Conservation (phyloP, 2,113 vertebrate species). For the Galbula dea region DNA sequence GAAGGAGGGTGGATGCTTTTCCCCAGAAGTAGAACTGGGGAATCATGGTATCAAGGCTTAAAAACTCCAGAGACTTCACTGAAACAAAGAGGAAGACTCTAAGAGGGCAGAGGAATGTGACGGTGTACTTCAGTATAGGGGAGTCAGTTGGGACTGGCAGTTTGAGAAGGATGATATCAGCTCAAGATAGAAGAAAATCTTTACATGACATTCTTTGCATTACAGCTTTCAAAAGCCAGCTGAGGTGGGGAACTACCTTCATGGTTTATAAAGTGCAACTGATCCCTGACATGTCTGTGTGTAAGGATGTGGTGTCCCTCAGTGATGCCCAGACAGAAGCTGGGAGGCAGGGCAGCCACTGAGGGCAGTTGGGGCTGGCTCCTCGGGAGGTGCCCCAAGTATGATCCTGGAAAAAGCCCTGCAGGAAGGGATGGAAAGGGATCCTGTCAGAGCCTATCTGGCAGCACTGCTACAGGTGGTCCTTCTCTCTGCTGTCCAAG, state of each 20-base stretch:
- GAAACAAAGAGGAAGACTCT: background rate
- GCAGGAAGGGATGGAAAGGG: background rate
- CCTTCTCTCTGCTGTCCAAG: background rate
- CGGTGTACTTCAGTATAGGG: background rate
- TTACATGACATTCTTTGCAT: background rate
- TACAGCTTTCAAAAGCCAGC: background rate
- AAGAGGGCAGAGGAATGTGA: background rate
- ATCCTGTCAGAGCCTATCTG: background rate
- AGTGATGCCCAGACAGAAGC: rapidly evolving
- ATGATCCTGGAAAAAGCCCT: background rate
- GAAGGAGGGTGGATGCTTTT: background rate
- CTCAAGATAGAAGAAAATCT: background rate
- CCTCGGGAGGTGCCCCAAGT: background rate
- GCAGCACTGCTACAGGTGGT: rapidly evolving
- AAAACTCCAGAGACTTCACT: background rate
- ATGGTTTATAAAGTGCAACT: background rate
- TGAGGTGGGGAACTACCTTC: background rate
- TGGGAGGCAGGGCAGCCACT: rapidly evolving
- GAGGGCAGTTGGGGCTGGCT: background rate
- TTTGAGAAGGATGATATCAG: background rate
- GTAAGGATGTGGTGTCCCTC: background rate
- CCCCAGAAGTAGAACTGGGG: background rate
- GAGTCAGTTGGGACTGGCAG: background rate
- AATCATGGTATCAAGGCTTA: background rate
- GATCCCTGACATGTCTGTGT: background rate